Evolutionary conservation across 2,113 vertebrate genomes (phyloP).

Genomic region (crab-eating macaque (Macaca fascicularis)): DNA sequence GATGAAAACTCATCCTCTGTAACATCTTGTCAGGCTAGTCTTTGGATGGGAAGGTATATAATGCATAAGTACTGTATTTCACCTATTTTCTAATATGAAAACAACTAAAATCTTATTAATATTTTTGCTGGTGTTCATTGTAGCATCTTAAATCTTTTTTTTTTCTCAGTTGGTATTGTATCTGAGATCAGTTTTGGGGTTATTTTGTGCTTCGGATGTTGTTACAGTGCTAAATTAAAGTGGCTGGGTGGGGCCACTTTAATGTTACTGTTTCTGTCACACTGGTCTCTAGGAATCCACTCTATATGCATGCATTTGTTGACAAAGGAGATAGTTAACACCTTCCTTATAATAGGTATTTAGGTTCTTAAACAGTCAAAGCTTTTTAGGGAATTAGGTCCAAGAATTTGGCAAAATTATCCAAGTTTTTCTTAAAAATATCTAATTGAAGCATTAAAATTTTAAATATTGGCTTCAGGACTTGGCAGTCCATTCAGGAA

Average conservation of each 20-base stretch:
- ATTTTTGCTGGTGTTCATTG: not conserved
- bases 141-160: not conserved
- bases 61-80: not conserved
- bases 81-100: not conserved
- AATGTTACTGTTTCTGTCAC: not conserved
- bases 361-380: conserved; percentile 8
- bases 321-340: not conserved
- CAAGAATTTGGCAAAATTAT: conserved; percentile 15
- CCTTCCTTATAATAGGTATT: not conserved
- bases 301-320: not conserved
- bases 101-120: not conserved
- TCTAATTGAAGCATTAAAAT: not conserved
- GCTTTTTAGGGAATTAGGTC: not conserved
- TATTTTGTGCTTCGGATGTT: not conserved
- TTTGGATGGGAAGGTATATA: conserved; percentile 97
- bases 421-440: conserved; percentile 19
- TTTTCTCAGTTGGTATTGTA: not conserved
- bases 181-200: not conserved
- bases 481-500: conserved; percentile 7
- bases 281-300: not conserved
- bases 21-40: conserved; percentile 94
- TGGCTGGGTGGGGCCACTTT: no score
- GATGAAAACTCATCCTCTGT: conserved; percentile 85
- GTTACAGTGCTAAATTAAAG: conserved; percentile 14
- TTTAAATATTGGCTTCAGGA: not conserved